These are phyloP conservation scores for Porites rus DNA, from an alignment of 92 coral and sea anemone genomes.

Conservation along the genomic window DNA sequence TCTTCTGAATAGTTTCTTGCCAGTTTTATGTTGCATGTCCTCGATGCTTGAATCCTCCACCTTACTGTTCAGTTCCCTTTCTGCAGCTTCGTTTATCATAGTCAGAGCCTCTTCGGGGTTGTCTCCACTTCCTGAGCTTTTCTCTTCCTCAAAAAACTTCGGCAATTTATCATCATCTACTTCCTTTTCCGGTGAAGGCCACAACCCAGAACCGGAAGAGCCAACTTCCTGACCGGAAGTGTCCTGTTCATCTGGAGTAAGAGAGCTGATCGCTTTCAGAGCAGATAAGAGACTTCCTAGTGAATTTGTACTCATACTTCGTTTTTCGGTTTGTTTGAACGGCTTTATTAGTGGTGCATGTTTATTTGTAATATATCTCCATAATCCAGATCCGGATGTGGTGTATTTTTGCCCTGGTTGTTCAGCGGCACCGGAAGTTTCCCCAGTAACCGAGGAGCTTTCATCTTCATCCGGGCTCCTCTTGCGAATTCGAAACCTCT, in stretches of 20 bases:
- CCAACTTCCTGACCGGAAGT: constrained; percentile 9
- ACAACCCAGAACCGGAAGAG: constrained; percentile 41
- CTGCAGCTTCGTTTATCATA: constrained; percentile 23
- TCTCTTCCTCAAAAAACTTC: constrained; percentile 39
- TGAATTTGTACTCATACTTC: constrained; percentile 54
- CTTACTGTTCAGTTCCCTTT: constrained; percentile 1
- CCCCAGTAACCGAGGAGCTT: not conserved
- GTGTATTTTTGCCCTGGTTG: constrained; percentile 18
- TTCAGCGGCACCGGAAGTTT: constrained; percentile 41
- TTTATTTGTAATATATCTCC: not conserved
- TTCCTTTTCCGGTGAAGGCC: constrained; percentile 16
- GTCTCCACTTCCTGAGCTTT: constrained; percentile 26
- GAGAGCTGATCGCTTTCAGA: constrained; percentile 58
- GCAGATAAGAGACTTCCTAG: constrained; percentile 76
- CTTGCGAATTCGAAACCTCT: constrained; percentile 59
- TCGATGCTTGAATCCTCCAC: not conserved
- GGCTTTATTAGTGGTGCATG: constrained; percentile 7
- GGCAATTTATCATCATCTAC: constrained; percentile 35
- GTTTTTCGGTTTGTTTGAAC: constrained; percentile 23
- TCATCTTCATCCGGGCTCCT: constrained; percentile 20
- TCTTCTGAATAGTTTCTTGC: not conserved
- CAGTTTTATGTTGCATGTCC: not conserved
- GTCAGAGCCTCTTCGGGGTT: constrained; percentile 30
- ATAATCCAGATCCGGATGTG: constrained; percentile 37
- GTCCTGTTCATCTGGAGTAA: constrained; percentile 24